phyloP scores from a whole-genome alignment of 2,113 vertebrate species.

The Meles meles region DNA sequence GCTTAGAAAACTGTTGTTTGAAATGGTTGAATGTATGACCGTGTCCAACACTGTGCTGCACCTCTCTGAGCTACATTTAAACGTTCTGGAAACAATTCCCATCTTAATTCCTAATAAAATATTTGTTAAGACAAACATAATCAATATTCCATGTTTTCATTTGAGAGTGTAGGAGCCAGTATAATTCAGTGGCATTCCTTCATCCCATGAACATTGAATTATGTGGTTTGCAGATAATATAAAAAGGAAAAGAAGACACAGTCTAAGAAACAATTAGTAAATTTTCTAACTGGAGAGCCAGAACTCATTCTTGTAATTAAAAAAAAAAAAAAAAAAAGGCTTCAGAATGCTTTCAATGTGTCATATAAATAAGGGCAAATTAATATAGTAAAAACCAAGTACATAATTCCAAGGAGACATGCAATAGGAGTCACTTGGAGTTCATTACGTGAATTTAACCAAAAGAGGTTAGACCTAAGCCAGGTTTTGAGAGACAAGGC shows the following conservation, averaged over 20 bases:
- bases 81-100: background rate
- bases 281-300: constrained; percentile 14
- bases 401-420: constrained; percentile 34
- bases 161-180: background rate
- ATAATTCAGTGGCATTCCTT: background rate
- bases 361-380: constrained; percentile 54
- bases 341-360: constrained; percentile 48
- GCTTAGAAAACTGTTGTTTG: constrained; percentile 11
- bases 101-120: background rate
- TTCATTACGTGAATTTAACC: constrained; percentile 12
- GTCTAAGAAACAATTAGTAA: constrained; percentile 30
- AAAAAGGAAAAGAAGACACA: background rate
- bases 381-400: constrained; percentile 40
- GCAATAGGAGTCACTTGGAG: constrained; percentile 39
- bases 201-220: background rate
- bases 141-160: background rate
- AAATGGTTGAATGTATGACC: background rate
- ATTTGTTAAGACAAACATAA: background rate
- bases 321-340: background rate
- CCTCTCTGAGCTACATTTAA: background rate
- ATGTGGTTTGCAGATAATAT: background rate
- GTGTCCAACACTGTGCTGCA: background rate
- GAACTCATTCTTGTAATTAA: background rate
- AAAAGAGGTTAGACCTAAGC: constrained; percentile 22
- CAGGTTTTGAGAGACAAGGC: constrained; percentile 41